Evolutionary conservation across 2,888 invertebrate species (phyloP).

Genomic region (Homarus gammarus): DNA sequence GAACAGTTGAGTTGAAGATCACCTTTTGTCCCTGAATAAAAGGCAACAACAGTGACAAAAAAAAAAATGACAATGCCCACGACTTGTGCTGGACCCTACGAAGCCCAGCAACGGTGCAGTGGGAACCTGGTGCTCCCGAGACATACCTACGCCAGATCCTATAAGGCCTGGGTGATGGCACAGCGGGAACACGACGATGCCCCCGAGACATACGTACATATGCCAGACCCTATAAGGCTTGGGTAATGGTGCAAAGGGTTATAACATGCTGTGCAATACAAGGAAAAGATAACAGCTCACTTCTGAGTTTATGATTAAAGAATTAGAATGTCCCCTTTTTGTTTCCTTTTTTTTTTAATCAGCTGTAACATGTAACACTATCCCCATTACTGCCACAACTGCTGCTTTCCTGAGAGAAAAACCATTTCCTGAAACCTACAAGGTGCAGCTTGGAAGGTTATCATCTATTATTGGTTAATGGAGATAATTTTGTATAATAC

Average conservation of each 20-base stretch:
- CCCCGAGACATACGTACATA: too few species aligned
- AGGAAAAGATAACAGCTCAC: conserved; percentile 40
- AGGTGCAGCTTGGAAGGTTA: not conserved
- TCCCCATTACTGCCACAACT: conserved; percentile 6
- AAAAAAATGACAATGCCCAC: conserved; percentile 25
- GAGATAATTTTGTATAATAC: not conserved
- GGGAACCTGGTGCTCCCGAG: conserved; percentile 7
- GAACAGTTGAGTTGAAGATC: conserved; percentile 26
- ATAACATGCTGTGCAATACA: conserved; percentile 44
- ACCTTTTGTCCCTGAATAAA: conserved; percentile 47
- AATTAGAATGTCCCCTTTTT: conserved; percentile 5
- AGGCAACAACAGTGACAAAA: conserved; percentile 64
- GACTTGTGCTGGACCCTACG: conserved; percentile 16
- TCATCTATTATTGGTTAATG: not conserved
- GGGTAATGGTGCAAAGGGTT: conserved; percentile 37
- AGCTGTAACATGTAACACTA: not conserved
- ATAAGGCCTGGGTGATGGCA: conserved; percentile 17
- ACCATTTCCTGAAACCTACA: not conserved
- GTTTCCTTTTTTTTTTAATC: not conserved
- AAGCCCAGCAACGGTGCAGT: conserved; percentile 25
- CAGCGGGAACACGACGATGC: too few species aligned
- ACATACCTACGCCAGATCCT: not conserved
- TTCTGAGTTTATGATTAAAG: conserved; percentile 22
- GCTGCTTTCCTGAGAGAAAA: conserved; percentile 28
- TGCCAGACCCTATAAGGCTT: not conserved